These are phyloP conservation scores for Anoplopoma fimbria DNA, from an alignment of 2,113 vertebrate genomes.

Conservation along the genomic window DNA sequence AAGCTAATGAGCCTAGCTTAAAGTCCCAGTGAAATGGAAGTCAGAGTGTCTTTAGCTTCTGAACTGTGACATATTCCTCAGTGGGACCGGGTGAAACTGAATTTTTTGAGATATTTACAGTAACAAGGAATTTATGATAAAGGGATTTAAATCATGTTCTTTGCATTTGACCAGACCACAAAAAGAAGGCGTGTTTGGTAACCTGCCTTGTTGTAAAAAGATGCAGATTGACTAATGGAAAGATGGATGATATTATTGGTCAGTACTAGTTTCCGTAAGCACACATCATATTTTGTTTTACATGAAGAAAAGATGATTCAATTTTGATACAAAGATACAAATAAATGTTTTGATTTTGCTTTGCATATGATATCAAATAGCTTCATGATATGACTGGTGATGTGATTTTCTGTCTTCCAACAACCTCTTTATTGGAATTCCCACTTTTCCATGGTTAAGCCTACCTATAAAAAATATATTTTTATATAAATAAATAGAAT, in stretches of 20 bases:
- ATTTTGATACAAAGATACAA: not conserved
- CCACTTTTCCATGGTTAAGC: not conserved
- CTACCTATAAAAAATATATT: not conserved
- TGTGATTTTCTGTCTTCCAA: not conserved
- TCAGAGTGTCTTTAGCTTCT: too few species aligned
- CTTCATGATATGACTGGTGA: too few species aligned
- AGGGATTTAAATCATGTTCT: too few species aligned
- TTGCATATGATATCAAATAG: not conserved
- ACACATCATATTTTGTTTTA: not conserved
- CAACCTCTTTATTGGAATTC: not conserved
- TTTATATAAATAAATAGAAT: too few species aligned
- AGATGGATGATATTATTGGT: not conserved
- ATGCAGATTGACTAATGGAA: not conserved
- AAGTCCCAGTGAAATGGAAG: too few species aligned
- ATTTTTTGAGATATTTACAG: too few species aligned
- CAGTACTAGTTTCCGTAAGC: not conserved
- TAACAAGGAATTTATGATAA: too few species aligned
- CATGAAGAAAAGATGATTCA: not conserved
- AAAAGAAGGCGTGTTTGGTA: too few species aligned
- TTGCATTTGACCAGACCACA: too few species aligned
- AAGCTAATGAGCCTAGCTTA: not conserved
- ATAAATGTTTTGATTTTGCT: not conserved
- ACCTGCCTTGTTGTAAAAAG: not conserved
- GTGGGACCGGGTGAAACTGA: too few species aligned
- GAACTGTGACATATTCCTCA: too few species aligned